Base-by-base conservation (phyloP, 2,888 invertebrate species). In the Sesia bembeciformis region DNA sequence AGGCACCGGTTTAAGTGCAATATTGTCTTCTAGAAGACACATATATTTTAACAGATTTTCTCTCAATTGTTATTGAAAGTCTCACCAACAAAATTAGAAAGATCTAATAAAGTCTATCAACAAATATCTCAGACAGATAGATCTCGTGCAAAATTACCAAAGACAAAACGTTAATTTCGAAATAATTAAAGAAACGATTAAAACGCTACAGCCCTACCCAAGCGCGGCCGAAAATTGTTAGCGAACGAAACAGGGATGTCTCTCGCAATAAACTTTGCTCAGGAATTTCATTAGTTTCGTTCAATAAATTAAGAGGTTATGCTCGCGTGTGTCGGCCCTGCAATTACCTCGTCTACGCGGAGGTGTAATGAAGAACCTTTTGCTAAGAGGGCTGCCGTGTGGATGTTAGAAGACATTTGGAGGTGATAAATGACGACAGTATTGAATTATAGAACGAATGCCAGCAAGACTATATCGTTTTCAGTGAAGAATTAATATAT, bases 221-320 rank as follows among this genome's bases (percentile, higher is more conserved):
- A 60, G 59, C 60, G 65, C 60, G 72, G 74, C 76, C 81, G 77
- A 84, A 87, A 85, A 82, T 86, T 84, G 83, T 80, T 80, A 78
- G 80, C 76, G 68, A 38, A 40, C 77, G 67, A 78, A 81, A 81
- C 81, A 86, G 84, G 87, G 86, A 72, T 84, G 88, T 81, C 85
- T 80, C 82, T 65, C 67, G 85, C 84, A 84, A 85, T 89, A 88
- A 89, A 88, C 76, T 88, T 81, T 77, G 80, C 79, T 71, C 70
- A 74, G 86, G 89, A 89, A 89, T 89, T 89, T 89, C 88, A 89
- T 88, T 89, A 89, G 86, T 87, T 89, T 86, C 78, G 81, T 89
- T 84, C 87, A 87, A 89, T 89, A 89, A 89, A 88, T 89, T 88
- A 89, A 87, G 86, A 85, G 86, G 87, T 88, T 87, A 88, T 88